Evolutionary conservation across 2,888 invertebrate species (phyloP), one percentile per base, ranked within the genome.

Genomic region (Erebia aethiops): DNA sequence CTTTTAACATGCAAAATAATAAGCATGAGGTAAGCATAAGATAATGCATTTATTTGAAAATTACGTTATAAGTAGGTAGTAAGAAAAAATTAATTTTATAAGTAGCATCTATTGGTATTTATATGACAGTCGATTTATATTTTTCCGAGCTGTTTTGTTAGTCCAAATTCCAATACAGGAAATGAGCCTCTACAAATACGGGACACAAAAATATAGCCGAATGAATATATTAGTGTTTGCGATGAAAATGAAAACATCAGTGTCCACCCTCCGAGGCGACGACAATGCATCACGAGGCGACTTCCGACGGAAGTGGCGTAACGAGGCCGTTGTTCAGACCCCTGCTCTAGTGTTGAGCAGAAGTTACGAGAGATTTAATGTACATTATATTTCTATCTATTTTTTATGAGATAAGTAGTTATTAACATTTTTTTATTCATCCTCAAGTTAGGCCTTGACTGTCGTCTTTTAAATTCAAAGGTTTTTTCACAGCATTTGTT

Each of bases 221-320:
- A 62, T 35, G 66, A 72, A 77, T 80, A 81, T 87, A 88, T 88
- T 61, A 61, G 87, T 89, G 84, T 89, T 89, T 87, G 80, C 82
- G 80, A 86, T 85, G 81, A 84, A 87, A 87, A 90, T 88, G 86
- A 86, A 88, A 88, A 87, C 84, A 84, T 84, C 82, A 76, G 77
- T 87, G 91, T 89, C 91, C 89, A 89, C 90, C 90, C 91, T 87
- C 80, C 80, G 79, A 83, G 86, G 83, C 85, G 84, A 81, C 84
- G 86, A 90, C 92, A 90, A 90, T 90, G 89, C 90, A 86, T 90
- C 88, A 87, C 86, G 90, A 87, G 87, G 84, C 89, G 87, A 91
- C 92, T 83, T 93, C 92, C 92, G 90, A 75, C 91, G 92, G 92
- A 93, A 86, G 88, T 87, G 81, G 85, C 87, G 87, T 92, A 92